These are phyloP conservation scores for Cheumatopsyche charites DNA, from an alignment of 1,140 invertebrate species.

Conservation along the genomic window DNA sequence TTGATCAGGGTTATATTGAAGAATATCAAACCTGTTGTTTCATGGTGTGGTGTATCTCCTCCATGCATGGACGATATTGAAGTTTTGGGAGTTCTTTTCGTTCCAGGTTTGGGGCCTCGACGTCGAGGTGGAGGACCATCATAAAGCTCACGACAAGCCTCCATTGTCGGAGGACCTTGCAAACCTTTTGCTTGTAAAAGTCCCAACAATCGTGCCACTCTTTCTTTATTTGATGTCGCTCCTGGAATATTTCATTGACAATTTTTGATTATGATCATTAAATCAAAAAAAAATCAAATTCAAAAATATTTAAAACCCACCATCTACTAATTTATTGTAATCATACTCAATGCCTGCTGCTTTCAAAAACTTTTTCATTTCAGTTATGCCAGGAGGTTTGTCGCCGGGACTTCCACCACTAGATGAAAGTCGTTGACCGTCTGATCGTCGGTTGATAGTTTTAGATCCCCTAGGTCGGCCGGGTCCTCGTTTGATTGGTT, in stretches of 20 bases:
- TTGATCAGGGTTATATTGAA: neutral
- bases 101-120: constrained; percentile 52
- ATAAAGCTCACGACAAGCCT: constrained; percentile 59
- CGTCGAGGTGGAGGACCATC: constrained; percentile 51
- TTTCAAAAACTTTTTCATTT: constrained; percentile 61
- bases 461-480: constrained; percentile 58
- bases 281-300: neutral
- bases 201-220: constrained; percentile 57
- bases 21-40: constrained; percentile 17
- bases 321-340: constrained; percentile 59
- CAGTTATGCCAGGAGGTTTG: constrained; percentile 55
- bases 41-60: neutral
- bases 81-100: constrained; percentile 54
- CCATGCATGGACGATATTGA: constrained; percentile 1
- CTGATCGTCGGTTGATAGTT: constrained; percentile 49
- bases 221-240: constrained; percentile 60
- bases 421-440: constrained; percentile 40
- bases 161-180: constrained; percentile 58
- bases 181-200: constrained; percentile 55
- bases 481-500: constrained; percentile 55
- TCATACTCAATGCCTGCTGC: constrained; percentile 59
- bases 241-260: constrained; percentile 54
- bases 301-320: constrained; percentile 42
- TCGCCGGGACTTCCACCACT: constrained; percentile 40
- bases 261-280: constrained; percentile 45